A percentile compares a stretch with the other conserved stretches of the same genome.
Evolutionary conservation across 2,113 vertebrate genomes (phyloP).

Genomic region (Empidonax alnorum): DNA sequence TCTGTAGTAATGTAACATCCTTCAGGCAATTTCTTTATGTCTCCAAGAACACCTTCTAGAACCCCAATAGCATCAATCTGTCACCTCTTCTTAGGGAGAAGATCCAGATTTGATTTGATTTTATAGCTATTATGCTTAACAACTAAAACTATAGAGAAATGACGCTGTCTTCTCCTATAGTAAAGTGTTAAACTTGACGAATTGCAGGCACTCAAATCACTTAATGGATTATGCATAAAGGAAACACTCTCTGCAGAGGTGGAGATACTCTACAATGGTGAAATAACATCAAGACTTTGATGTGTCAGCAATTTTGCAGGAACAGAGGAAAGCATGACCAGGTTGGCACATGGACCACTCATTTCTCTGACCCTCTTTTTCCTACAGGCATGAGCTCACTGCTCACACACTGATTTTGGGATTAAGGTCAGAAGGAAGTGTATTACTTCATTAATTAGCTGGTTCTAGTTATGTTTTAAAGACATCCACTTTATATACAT

Average conservation of each 20-base stretch:
- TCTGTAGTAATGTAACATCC: background rate
- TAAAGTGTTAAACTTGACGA: background rate
- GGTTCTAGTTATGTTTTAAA: background rate
- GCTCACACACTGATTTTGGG: background rate
- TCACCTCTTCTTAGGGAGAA: background rate
- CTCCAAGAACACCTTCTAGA: background rate
- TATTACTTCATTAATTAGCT: background rate
- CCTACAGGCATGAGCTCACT: background rate
- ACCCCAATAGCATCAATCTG: background rate
- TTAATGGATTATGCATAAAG: background rate
- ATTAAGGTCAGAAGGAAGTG: background rate
- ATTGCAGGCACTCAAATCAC: background rate
- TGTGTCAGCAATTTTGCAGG: background rate
- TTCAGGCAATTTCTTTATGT: background rate
- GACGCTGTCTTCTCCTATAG: background rate
- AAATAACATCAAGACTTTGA: background rate
- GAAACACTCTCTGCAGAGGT: background rate
- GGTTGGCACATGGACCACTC: background rate
- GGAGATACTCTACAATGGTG: background rate
- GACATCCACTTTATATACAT: background rate
- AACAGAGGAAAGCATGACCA: background rate
- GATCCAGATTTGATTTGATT: background rate
- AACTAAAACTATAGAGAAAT: background rate
- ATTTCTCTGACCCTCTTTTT: background rate
- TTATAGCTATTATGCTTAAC: slow-evolving; percentile 2